Percentiles rank a stretch among this genome's conserved stretches.
Evolutionary conservation across 1,140 invertebrate genomes (phyloP).

Genomic region (Ruditapes philippinarum): DNA sequence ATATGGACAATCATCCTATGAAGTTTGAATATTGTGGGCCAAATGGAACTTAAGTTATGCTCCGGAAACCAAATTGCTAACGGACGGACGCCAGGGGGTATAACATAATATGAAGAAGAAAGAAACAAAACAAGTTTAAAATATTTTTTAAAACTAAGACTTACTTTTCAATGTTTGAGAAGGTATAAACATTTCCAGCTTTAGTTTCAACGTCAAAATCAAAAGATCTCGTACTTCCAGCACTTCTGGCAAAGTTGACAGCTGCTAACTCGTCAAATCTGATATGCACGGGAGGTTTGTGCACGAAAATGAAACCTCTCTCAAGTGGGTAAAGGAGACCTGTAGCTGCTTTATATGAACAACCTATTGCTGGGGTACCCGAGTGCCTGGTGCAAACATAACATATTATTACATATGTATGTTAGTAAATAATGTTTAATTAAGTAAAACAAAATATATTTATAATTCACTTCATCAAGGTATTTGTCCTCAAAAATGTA

Average conservation of each 20-base stretch:
- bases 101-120: no score
- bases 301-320: conserved; percentile 99
- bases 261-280: conserved; percentile 98
- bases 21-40: no score
- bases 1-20: no score
- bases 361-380: conserved; percentile 96
- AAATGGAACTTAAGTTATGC: no score
- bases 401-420: conserved; percentile 26
- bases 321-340: conserved; percentile 99
- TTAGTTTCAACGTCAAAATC: conserved; percentile 98
- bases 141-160: no score
- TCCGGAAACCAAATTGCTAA: no score
- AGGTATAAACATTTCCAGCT: conserved; percentile 95
- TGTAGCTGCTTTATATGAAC: conserved; percentile 99
- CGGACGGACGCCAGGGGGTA: no score
- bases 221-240: conserved; percentile 95
- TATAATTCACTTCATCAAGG: no score
- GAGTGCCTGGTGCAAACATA: conserved; percentile 91
- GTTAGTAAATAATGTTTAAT: no score
- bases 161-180: conserved; percentile 98
- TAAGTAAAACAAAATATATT: no score
- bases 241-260: conserved; percentile 99
- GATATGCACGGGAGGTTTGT: conserved; percentile 99
- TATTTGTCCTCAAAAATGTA: no score
- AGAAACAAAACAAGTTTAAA: no score